phyloP scores from a whole-genome alignment of 2,888 invertebrate genomes.

The Spodoptera littoralis region DNA sequence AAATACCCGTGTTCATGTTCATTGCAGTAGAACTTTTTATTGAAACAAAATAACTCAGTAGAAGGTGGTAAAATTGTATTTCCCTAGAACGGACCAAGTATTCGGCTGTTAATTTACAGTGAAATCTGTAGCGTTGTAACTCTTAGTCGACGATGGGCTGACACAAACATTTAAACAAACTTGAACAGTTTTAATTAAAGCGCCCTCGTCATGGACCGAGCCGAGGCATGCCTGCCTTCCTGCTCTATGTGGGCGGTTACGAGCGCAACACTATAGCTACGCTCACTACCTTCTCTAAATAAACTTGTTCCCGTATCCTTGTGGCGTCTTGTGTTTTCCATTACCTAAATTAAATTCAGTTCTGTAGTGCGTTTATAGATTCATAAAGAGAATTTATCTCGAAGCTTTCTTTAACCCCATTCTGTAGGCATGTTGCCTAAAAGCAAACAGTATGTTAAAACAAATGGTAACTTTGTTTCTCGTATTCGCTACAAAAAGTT shows the following conservation, averaged over 20 bases:
- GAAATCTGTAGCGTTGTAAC: constrained; percentile 68
- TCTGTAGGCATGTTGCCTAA: constrained; percentile 30
- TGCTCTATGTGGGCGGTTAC: constrained; percentile 60
- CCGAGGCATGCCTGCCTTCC: constrained; percentile 48
- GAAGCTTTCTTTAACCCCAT: constrained; percentile 48
- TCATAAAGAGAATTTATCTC: constrained; percentile 62
- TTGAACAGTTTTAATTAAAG: constrained; percentile 85
- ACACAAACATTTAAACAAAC: constrained; percentile 84
- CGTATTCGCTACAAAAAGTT: not conserved
- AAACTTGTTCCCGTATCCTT: constrained; percentile 46
- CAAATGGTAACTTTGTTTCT: constrained; percentile 1
- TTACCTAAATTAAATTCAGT: constrained; percentile 72
- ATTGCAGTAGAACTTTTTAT: constrained; percentile 14
- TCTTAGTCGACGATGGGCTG: constrained; percentile 70
- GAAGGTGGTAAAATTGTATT: constrained; percentile 18
- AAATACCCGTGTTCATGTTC: constrained; percentile 15
- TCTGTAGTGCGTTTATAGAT: constrained; percentile 62
- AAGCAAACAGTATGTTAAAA: constrained; percentile 20
- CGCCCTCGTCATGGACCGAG: constrained; percentile 73
- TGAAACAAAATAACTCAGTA: constrained; percentile 11
- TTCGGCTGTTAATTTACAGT: constrained; percentile 65
- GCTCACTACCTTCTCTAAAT: constrained; percentile 44
- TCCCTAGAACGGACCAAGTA: constrained; percentile 39
- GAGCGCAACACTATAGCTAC: constrained; percentile 59
- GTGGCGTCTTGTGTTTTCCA: constrained; percentile 62